Conservation (phyloP, 2,113 vertebrate genomes). For the Cygnus buccinator region DNA sequence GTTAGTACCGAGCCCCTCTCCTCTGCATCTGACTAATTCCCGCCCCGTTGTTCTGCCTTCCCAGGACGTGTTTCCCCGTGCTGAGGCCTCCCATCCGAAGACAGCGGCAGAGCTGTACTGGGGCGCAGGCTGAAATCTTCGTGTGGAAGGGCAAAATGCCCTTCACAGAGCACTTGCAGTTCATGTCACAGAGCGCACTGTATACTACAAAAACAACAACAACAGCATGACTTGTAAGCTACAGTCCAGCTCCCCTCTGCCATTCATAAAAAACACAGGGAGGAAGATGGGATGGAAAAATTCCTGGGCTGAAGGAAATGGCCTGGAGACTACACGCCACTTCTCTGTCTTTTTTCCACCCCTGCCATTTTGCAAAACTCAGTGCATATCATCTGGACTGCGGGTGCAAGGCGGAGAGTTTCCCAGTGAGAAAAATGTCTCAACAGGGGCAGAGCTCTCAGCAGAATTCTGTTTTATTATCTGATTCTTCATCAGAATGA, state of each 20-base stretch:
- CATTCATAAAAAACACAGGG: conserved; percentile 1
- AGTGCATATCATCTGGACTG: not conserved
- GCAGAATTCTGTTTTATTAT: not conserved
- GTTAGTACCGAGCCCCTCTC: not conserved
- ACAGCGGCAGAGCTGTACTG: not conserved
- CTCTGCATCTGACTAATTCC: not conserved
- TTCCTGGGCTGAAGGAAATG: not conserved
- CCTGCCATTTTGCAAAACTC: not conserved
- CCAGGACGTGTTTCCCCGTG: not conserved
- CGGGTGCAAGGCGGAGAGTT: not conserved
- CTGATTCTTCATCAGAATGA: not conserved
- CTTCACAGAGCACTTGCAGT: not conserved
- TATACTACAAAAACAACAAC: not conserved
- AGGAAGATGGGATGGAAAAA: not conserved
- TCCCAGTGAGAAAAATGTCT: not conserved
- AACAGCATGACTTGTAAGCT: not conserved
- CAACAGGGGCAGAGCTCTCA: not conserved
- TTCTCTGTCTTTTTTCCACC: not conserved
- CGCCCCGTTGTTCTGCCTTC: not conserved
- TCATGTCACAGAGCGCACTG: not conserved
- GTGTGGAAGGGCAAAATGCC: conserved; percentile 2
- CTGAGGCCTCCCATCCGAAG: conserved; percentile 46
- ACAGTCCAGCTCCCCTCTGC: not conserved
- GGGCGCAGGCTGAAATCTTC: not conserved
- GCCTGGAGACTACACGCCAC: not conserved